Percentiles rank a stretch among this genome's conserved stretches.
Conservation (phyloP, 2,113 vertebrate species). For the Syngnathus floridae region DNA sequence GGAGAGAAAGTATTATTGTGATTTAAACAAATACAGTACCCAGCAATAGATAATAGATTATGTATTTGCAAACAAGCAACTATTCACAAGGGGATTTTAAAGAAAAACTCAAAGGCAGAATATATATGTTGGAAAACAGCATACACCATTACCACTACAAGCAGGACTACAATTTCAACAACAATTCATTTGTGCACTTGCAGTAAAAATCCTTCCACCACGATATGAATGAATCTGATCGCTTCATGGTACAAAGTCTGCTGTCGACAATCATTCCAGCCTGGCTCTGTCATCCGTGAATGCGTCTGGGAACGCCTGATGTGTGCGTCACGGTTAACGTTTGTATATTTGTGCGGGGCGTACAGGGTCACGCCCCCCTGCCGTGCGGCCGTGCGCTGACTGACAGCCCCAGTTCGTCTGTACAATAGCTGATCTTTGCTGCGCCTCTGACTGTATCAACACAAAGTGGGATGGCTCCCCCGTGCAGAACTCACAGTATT, state of each 20-base stretch:
- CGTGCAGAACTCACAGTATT: constrained; percentile 70
- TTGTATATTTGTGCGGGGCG: constrained; percentile 25
- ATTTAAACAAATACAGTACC: too few relatives aligned
- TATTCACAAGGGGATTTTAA: too few relatives aligned
- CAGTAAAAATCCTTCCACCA: not conserved
- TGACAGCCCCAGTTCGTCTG: constrained; percentile 56
- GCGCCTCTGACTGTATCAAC: constrained; percentile 69
- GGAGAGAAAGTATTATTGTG: too few relatives aligned
- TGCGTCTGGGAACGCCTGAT: constrained; percentile 10
- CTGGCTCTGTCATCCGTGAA: not conserved
- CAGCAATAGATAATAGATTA: too few relatives aligned
- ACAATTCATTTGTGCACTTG: not conserved
- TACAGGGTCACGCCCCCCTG: constrained; percentile 45
- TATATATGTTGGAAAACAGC: too few relatives aligned
- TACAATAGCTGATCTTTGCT: constrained; percentile 65
- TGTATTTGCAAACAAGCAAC: too few relatives aligned
- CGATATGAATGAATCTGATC: not conserved
- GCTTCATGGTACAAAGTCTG: too few relatives aligned
- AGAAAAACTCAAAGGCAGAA: too few relatives aligned
- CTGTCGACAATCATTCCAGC: not conserved
- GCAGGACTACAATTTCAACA: not conserved
- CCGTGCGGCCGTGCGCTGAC: constrained; percentile 49
- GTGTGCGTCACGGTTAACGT: constrained; percentile 8
- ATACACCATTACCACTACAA: too few relatives aligned
- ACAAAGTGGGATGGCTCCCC: constrained; percentile 59